Base-by-base conservation (phyloP, 2,888 invertebrate species). In the Xylota sylvarum region DNA sequence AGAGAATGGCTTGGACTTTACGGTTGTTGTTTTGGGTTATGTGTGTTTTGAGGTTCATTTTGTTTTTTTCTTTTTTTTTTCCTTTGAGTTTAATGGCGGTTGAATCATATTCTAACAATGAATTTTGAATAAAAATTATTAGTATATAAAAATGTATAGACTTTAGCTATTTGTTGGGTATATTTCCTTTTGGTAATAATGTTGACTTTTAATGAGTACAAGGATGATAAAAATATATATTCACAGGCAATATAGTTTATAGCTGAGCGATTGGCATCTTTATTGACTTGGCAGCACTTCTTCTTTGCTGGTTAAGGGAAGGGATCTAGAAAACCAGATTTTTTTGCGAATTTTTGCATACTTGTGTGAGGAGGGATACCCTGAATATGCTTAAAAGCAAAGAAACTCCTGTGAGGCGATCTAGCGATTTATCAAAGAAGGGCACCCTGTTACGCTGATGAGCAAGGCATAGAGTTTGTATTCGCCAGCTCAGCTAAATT, bases 31-130 rank as follows among this genome's bases (percentile, higher is more conserved):
- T 27, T n/a, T 30, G 23, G 30, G 35, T 48, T 40, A 56, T 64
- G 62, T 52, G 27, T 6, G n/a, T 37, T 69, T 27, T 19, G 17
- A 46, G 43, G 32, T 35, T 19, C 37, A 17, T 55, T 35, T 64
- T n/a, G n/a, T n/a, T n/a, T n/a, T n/a, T n/a, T n/a, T n/a, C n/a
- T n/a, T n/a, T n/a, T n/a, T n/a, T n/a, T n/a, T n/a, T n/a, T n/a
- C n/a, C n/a, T n/a, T 55, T 40, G 27, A 7, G 50, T 72, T 55
- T 60, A 73, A 79, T 62, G 46, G 48, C 27, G 40, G 52, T 69
- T 64, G 81, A 70, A 69, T 77, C 78, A 85, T 76, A 82, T 79
- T 84, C 79, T 55, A 27, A 43, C 35, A 69, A 76, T 69, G 40
- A 84, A 85, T 78, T 62, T 58, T 65, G 43, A 72, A 78, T 40